Evolutionary conservation across 2,113 vertebrate species (phyloP).

Genomic region (Microcebus jonahi): DNA sequence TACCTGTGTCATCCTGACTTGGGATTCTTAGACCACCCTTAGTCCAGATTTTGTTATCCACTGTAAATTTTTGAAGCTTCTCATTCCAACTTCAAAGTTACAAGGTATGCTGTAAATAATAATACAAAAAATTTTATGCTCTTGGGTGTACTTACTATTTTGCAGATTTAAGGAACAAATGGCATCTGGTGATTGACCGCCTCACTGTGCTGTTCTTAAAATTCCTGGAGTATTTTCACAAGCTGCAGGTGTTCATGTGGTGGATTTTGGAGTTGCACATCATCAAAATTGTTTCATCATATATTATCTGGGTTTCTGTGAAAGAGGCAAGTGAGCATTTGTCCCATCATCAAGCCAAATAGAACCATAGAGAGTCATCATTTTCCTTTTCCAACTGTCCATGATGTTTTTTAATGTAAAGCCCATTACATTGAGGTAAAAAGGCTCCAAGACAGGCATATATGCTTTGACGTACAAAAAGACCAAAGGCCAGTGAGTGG

Average conservation of each 20-base stretch:
- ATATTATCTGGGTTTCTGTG: conserved; percentile 94
- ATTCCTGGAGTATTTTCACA: conserved; percentile 97
- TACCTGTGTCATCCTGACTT: neutral
- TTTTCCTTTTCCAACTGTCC: neutral
- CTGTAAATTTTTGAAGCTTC: neutral
- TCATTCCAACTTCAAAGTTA: neutral
- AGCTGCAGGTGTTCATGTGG: conserved; percentile 97
- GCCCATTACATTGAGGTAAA: neutral
- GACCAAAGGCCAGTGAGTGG: neutral
- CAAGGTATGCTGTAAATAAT: neutral
- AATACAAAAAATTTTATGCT: neutral
- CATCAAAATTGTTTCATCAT: conserved; percentile 97
- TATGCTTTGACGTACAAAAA: neutral
- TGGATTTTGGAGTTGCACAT: conserved; percentile 98
- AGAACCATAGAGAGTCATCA: too few species aligned
- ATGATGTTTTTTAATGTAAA: neutral
- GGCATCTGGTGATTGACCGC: conserved; percentile 97
- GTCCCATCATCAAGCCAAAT: neutral
- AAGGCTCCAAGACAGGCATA: too few species aligned
- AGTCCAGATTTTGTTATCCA: neutral
- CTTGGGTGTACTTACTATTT: neutral
- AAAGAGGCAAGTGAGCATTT: conserved; percentile 90
- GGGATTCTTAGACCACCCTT: neutral
- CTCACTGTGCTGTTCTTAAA: conserved; percentile 97
- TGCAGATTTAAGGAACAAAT: conserved; percentile 95